Evolutionary conservation across 2,888 invertebrate species (phyloP).

Genomic region (Euclidia mi): DNA sequence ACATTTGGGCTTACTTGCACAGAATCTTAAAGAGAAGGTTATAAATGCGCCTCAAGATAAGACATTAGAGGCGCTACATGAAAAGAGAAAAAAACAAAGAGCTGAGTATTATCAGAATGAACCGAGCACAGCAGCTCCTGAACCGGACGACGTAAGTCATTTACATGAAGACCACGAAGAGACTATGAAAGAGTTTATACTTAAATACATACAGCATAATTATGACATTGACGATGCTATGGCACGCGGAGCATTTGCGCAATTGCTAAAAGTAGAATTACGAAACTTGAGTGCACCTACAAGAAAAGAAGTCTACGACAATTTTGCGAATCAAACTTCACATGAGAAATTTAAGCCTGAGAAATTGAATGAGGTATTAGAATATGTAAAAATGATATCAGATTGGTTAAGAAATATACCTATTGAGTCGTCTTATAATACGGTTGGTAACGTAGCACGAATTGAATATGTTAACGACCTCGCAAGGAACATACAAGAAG

Average conservation of each 20-base stretch:
- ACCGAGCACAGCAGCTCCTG: conserved; percentile 6
- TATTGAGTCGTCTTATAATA: conserved; percentile 60
- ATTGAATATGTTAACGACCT: conserved; percentile 67
- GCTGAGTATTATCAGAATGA: conserved; percentile 22
- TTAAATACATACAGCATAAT: conserved; percentile 68
- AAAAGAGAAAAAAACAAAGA: conserved; percentile 42
- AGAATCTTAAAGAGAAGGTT: conserved; percentile 60
- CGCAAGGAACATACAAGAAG: conserved; percentile 65
- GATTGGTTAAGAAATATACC: conserved; percentile 76
- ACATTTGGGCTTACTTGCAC: conserved; percentile 54
- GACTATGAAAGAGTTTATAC: conserved; percentile 66
- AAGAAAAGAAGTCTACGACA: conserved; percentile 61
- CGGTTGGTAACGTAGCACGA: conserved; percentile 58
- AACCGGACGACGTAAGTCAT: background rate
- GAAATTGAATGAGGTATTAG: conserved; percentile 64
- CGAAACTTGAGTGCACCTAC: conserved; percentile 59
- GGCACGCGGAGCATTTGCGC: conserved; percentile 63
- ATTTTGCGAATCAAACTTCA: conserved; percentile 41
- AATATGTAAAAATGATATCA: conserved; percentile 70
- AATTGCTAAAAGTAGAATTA: conserved; percentile 68
- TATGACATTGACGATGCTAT: conserved; percentile 66
- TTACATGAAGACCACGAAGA: conserved; percentile 55
- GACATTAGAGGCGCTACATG: conserved; percentile 45
- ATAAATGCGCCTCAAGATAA: conserved; percentile 60
- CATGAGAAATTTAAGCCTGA: conserved; percentile 50